Conservation (phyloP, 2,888 invertebrate species). For the Odontothrips loti region DNA sequence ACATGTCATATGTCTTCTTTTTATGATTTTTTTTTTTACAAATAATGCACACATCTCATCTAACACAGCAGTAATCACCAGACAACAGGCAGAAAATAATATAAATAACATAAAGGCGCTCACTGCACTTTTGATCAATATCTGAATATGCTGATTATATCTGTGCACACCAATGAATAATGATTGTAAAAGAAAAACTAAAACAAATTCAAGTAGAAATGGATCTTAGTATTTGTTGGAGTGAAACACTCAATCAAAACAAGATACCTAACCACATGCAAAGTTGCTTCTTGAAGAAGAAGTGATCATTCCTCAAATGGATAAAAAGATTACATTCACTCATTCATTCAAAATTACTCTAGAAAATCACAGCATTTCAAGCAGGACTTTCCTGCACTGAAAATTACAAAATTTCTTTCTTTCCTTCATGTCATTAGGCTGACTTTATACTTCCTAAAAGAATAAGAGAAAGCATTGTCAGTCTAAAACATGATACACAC, state of each 20-base stretch:
- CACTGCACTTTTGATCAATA: background rate
- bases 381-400: background rate
- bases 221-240: background rate
- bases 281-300: background rate
- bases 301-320: background rate
- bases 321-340: background rate
- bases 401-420: background rate
- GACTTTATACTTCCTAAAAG: background rate
- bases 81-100: too few species aligned
- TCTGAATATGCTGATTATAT: background rate
- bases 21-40: too few species aligned
- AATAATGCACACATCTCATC: too few species aligned
- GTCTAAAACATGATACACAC: background rate
- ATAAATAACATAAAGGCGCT: background rate
- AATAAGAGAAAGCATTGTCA: background rate
- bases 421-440: background rate
- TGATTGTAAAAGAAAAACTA: background rate
- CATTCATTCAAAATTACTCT: background rate
- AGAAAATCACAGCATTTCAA: conserved; percentile 21
- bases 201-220: background rate
- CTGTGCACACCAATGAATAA: background rate
- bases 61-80: too few species aligned
- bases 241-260: background rate
- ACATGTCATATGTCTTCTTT: too few species aligned
- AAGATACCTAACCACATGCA: background rate